Percentiles rank a stretch among this genome's conserved stretches.
Evolutionary conservation across 2,888 invertebrate genomes (phyloP).

Genomic region (Elegia similella): DNA sequence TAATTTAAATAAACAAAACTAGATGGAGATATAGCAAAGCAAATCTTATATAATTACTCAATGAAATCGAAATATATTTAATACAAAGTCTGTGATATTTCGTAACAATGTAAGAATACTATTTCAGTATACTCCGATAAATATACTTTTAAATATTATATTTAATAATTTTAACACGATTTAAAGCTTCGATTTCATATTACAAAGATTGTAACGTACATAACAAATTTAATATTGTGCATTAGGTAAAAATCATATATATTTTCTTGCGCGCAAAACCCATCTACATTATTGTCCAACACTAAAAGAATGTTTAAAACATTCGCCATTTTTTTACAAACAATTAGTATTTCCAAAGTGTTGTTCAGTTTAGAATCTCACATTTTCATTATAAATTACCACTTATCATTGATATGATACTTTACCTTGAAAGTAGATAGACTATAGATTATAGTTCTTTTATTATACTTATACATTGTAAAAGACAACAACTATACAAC

Average conservation of each 20-base stretch:
- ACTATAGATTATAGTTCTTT: conserved; percentile 18
- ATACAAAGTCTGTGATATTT: background rate
- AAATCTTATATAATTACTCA: background rate
- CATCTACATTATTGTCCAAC: conserved; percentile 75
- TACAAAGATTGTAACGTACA: conserved; percentile 56
- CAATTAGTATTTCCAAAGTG: conserved; percentile 20
- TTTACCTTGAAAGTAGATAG: conserved; percentile 16
- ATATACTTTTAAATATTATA: conserved; percentile 24
- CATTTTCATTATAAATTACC: conserved; percentile 16
- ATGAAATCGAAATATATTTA: background rate
- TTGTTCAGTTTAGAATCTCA: conserved; percentile 9
- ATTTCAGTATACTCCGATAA: conserved; percentile 27
- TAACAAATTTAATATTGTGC: conserved; percentile 41
- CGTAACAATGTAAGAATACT: conserved; percentile 14
- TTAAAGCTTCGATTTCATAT: conserved; percentile 76
- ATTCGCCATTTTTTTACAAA: conserved; percentile 42
- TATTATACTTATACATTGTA: conserved; percentile 34
- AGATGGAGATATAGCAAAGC: too few species aligned
- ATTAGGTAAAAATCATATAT: conserved; percentile 23
- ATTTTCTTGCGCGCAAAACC: conserved; percentile 34
- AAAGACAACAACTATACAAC: conserved; percentile 67
- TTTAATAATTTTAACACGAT: conserved; percentile 58
- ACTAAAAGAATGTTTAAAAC: conserved; percentile 62
- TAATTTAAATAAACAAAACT: too few species aligned
- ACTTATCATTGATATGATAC: conserved; percentile 24